Evolutionary conservation across 2,113 vertebrate genomes (phyloP).

Genomic region (Lepus americanus): DNA sequence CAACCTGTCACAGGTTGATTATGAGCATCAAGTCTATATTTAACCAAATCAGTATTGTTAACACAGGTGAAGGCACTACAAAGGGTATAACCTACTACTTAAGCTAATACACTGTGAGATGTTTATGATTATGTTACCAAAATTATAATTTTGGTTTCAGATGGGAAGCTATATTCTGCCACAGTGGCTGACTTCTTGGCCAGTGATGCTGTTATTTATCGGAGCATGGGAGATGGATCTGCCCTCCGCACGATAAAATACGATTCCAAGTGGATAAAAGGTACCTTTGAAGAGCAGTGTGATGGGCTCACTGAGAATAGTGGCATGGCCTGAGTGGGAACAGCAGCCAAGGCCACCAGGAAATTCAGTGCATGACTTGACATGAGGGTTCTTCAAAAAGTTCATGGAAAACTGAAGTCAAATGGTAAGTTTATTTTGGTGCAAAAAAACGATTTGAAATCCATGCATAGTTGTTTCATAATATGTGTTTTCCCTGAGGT

Average conservation of each 20-base stretch:
- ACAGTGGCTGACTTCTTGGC: conserved; percentile 99
- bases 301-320: background rate
- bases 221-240: conserved; percentile 98
- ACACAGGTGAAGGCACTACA: background rate
- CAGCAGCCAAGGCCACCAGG: background rate
- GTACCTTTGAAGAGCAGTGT: conserved; percentile 85
- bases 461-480: no score
- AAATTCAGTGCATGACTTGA: background rate
- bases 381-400: no score
- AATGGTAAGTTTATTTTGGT: no score
- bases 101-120: background rate
- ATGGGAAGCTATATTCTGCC: conserved; percentile 98
- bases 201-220: conserved; percentile 99
- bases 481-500: no score
- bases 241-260: conserved; percentile 99
- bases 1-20: background rate
- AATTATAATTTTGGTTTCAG: conserved; percentile 86
- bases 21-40: background rate
- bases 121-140: conserved; percentile 53
- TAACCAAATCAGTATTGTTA: background rate
- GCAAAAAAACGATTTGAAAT: no score
- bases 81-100: background rate
- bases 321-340: background rate
- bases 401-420: no score
- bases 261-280: conserved; percentile 99